phyloP scores from a whole-genome alignment of 2,888 invertebrate species.

The Megaustenia siamemsis region DNA sequence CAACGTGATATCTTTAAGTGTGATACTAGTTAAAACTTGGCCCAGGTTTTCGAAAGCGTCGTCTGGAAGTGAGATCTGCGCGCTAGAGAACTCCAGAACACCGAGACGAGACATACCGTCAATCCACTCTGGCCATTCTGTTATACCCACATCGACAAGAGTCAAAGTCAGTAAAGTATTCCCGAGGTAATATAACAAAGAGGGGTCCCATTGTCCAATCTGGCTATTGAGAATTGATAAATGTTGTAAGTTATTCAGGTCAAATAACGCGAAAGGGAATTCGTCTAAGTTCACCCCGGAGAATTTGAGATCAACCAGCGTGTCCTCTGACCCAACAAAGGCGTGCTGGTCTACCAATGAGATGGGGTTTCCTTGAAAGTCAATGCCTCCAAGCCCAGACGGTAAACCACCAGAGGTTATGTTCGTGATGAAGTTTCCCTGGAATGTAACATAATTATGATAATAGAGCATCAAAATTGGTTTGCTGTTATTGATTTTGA shows the following conservation, averaged over 20 bases:
- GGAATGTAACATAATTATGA: neutral
- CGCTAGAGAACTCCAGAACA: neutral
- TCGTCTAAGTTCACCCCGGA: neutral
- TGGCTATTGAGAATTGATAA: neutral
- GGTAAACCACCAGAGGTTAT: neutral
- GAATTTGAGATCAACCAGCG: neutral
- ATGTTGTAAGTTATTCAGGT: neutral
- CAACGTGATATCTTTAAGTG: neutral
- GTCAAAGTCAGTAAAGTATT: neutral
- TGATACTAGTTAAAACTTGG: neutral
- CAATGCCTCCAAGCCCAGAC: neutral
- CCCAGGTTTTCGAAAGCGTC: neutral
- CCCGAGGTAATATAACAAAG: neutral
- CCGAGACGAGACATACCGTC: neutral
- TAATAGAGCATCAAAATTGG: no score
- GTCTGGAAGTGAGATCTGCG: neutral
- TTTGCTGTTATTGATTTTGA: no score
- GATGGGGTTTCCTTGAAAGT: conserved; percentile 13
- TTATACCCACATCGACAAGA: neutral
- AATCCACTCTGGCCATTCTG: neutral
- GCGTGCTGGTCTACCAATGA: neutral
- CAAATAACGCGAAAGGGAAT: neutral
- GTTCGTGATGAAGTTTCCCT: neutral
- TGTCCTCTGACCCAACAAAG: neutral
- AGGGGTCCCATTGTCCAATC: neutral